Base-by-base conservation (phyloP, 2,888 invertebrate genomes). In the Osmoderma eremita region DNA sequence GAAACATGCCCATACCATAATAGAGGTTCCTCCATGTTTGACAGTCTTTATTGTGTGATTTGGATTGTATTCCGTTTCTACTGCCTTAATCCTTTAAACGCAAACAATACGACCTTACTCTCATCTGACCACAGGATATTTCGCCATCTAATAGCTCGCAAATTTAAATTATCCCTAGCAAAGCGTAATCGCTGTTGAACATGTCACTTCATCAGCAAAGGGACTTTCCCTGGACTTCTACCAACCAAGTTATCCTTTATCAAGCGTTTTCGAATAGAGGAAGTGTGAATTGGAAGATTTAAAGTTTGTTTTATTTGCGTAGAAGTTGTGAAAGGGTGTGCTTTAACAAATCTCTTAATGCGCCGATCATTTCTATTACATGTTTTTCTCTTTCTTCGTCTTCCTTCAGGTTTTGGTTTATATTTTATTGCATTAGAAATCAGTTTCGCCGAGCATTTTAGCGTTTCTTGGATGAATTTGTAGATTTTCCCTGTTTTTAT, bases 101-200 rank as follows among this genome's bases (percentile, higher is more conserved):
- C 42, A 42, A 42, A 42, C 17, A 42, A 42, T 42, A 42, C 42
- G n/a, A 13, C 42, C 42, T 42, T 42, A 42, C 42, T n/a, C n/a
- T n/a, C n/a, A n/a, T n/a, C n/a, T n/a, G n/a, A n/a, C n/a, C n/a
- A n/a, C n/a, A n/a, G n/a, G n/a, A n/a, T n/a, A n/a, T n/a, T n/a
- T n/a, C n/a, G n/a, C n/a, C n/a, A n/a, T n/a, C n/a, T n/a, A n/a
- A n/a, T n/a, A n/a, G n/a, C n/a, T n/a, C n/a, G n/a, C n/a, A n/a
- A n/a, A n/a, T n/a, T n/a, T n/a, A n/a, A n/a, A n/a, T n/a, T n/a
- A n/a, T n/a, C n/a, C n/a, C n/a, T n/a, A n/a, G n/a, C n/a, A n/a
- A n/a, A n/a, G n/a, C n/a, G n/a, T n/a, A n/a, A n/a, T n/a, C n/a
- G n/a, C n/a, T n/a, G n/a, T n/a, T n/a, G n/a, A n/a, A 42, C 15